These are phyloP conservation scores for Parochlus steinenii DNA, from an alignment of 2,888 invertebrate species.

Conservation along the genomic window DNA sequence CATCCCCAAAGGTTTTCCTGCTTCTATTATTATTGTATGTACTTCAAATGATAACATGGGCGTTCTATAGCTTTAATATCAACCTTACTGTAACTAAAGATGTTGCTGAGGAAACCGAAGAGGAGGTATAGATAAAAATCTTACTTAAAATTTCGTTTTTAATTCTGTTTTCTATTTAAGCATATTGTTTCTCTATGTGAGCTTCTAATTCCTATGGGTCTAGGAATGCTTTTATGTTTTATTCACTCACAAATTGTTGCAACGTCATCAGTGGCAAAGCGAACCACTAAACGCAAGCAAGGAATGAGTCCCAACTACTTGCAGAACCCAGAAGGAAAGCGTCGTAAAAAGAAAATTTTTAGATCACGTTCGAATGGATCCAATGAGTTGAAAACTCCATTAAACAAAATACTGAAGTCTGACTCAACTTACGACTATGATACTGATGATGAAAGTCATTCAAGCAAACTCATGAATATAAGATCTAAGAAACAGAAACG, in stretches of 20 bases:
- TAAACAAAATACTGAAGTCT: not conserved
- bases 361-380: too few relatives aligned
- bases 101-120: conserved; percentile 14
- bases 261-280: conserved; percentile 28
- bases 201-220: conserved; percentile 49
- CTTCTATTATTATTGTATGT: conserved; percentile 63
- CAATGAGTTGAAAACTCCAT: too few relatives aligned
- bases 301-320: too few relatives aligned
- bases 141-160: too few relatives aligned
- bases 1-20: conserved; percentile 55
- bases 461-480: conserved; percentile 1
- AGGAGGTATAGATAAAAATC: conserved; percentile 19
- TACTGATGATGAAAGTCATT: conserved; percentile 5
- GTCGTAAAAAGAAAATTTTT: not conserved
- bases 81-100: conserved; percentile 16
- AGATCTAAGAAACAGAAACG: too few relatives aligned
- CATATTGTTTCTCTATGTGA: conserved; percentile 47
- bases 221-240: conserved; percentile 56
- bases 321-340: not conserved
- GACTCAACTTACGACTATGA: not conserved
- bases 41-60: conserved; percentile 41
- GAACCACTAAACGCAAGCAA: not conserved
- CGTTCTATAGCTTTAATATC: conserved; percentile 27
- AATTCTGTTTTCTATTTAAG: conserved; percentile 20
- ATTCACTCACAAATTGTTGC: conserved; percentile 70